These are phyloP conservation scores for Cricetomys ansorgei DNA, from an alignment of 2,113 vertebrate species.

Conservation along the genomic window DNA sequence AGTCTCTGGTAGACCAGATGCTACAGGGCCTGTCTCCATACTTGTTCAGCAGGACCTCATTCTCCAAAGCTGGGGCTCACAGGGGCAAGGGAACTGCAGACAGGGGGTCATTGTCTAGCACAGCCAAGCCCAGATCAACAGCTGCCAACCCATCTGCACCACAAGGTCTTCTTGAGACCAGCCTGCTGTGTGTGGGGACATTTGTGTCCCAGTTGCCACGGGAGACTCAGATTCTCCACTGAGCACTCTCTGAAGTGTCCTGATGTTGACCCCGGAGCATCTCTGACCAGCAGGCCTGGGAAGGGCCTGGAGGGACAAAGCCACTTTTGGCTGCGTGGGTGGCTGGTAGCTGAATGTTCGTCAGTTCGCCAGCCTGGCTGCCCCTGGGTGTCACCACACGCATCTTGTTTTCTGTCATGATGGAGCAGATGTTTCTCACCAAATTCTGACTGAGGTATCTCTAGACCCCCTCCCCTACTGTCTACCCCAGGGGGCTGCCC, in stretches of 20 bases:
- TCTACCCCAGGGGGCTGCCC: neutral
- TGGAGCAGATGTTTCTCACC: constrained; percentile 60
- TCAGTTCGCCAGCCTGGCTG: neutral
- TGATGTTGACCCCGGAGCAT: constrained; percentile 69
- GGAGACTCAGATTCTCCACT: constrained; percentile 59
- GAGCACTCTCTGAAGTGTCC: constrained; percentile 64
- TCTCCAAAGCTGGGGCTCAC: neutral
- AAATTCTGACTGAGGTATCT: neutral
- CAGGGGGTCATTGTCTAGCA: constrained; percentile 64
- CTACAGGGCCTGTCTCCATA: neutral
- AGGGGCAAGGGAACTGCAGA: neutral
- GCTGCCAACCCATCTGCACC: constrained; percentile 58
- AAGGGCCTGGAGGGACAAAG: constrained; percentile 68
- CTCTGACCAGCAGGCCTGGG: constrained; percentile 53
- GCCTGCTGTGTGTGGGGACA: neutral
- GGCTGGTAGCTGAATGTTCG: neutral
- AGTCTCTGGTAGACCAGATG: neutral
- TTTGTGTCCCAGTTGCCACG: constrained; percentile 70
- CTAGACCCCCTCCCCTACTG: rapidly evolving
- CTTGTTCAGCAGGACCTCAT: neutral
- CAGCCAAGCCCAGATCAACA: neutral
- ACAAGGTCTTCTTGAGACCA: constrained; percentile 18
- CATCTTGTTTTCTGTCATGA: constrained; percentile 58
- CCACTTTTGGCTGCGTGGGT: constrained; percentile 41
- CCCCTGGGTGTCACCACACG: neutral